Evolutionary conservation across 2,888 invertebrate species (phyloP).

Genomic region (Reticulitermes lucifugus): DNA sequence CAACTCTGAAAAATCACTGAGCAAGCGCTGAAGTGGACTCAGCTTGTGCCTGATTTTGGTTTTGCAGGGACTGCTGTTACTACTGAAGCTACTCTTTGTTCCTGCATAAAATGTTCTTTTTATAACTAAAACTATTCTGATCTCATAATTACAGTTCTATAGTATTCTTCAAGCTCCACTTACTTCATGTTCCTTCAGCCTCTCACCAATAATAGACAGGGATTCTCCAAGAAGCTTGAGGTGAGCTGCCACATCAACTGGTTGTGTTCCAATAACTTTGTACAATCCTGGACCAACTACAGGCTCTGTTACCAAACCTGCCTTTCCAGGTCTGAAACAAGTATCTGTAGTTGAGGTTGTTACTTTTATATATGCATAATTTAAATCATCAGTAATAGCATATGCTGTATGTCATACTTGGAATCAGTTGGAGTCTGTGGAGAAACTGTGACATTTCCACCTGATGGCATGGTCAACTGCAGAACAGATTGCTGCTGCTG

Average conservation of each 20-base stretch:
- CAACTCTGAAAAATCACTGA: too few species aligned
- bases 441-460: neutral
- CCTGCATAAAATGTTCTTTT: too few species aligned
- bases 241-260: constrained; percentile 93
- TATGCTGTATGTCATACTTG: constrained; percentile 17
- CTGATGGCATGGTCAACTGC: constrained; percentile 3
- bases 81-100: too few species aligned
- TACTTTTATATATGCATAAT: constrained; percentile 54
- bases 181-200: constrained; percentile 93
- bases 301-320: constrained; percentile 61
- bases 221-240: constrained; percentile 93
- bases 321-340: constrained; percentile 60
- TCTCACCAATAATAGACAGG: constrained; percentile 91
- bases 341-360: constrained; percentile 48
- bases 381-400: neutral
- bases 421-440: constrained; percentile 47
- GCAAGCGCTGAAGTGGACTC: too few species aligned
- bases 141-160: too few species aligned
- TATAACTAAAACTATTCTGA: too few species aligned
- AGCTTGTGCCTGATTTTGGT: too few species aligned
- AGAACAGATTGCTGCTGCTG: neutral
- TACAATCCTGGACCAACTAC: constrained; percentile 62
- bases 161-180: constrained; percentile 37
- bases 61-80: too few species aligned
- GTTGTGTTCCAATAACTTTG: constrained; percentile 75